Evolutionary conservation across 1,140 invertebrate species (phyloP).

Genomic region (Nixonia krombeini): DNA sequence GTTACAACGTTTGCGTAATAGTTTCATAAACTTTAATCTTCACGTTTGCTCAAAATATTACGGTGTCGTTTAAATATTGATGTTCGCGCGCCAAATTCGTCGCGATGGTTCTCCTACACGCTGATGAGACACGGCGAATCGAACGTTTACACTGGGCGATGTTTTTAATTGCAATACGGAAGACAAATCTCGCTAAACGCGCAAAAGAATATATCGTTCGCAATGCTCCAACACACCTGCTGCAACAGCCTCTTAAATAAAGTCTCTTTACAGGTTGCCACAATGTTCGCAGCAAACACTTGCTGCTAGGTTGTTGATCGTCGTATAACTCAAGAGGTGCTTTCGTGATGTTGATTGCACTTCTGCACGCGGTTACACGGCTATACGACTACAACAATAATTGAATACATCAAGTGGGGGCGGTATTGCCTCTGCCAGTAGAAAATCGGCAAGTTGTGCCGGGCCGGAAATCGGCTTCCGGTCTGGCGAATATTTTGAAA

Average conservation of each 20-base stretch:
- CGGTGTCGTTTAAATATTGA: no score
- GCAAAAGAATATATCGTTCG: background rate
- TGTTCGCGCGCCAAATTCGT: no score
- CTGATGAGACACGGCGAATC: no score
- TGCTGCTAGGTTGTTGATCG: constrained; percentile 43
- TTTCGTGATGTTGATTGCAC: constrained; percentile 50
- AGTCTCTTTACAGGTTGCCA: constrained; percentile 49
- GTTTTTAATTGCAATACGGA: background rate
- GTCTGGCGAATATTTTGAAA: no score
- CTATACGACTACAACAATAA: constrained; percentile 42
- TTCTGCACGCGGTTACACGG: constrained; percentile 28
- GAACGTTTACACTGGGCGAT: no score
- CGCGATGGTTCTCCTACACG: no score
- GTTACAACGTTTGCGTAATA: no score
- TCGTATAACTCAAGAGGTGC: constrained; percentile 56
- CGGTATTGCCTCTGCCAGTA: constrained; percentile 10
- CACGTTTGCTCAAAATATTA: no score
- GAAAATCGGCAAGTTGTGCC: no score
- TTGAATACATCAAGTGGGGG: constrained; percentile 43
- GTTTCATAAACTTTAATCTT: no score
- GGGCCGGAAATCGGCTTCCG: no score
- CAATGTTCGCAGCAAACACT: constrained; percentile 48
- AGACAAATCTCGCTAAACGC: background rate
- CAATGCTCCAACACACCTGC: background rate
- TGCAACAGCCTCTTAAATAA: constrained; percentile 46